Evolutionary conservation across 2,113 vertebrate genomes (phyloP).

Genomic region (Alligator mississippiensis): DNA sequence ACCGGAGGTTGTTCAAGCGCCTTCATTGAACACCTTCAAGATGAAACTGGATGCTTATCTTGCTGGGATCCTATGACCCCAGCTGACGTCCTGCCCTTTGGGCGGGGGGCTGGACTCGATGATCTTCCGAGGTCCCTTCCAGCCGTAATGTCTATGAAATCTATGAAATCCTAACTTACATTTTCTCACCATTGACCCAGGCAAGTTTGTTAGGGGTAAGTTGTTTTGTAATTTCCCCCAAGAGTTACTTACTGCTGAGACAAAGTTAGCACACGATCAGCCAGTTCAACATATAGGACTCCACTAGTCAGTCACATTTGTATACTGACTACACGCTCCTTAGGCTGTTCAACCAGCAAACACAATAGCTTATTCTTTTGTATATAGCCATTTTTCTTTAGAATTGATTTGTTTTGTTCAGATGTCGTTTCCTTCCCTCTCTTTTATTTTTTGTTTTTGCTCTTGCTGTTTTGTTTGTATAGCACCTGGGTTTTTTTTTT

Average conservation of each 20-base stretch:
- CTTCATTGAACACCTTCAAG: no score
- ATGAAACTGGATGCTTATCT: no score
- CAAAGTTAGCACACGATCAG: not conserved
- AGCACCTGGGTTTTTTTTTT: not conserved
- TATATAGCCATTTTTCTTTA: conserved; percentile 37
- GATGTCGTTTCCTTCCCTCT: not conserved
- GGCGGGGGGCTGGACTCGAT: no score
- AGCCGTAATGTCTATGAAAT: no score
- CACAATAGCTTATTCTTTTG: not conserved
- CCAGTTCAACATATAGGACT: not conserved
- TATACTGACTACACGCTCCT: not conserved
- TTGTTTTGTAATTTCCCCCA: not conserved
- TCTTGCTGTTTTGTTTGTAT: not conserved
- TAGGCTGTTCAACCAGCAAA: not conserved
- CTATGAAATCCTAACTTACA: no score
- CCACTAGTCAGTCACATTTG: not conserved
- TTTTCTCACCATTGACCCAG: no score
- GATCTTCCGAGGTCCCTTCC: no score
- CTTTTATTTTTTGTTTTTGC: not conserved
- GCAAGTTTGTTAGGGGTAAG: not conserved
- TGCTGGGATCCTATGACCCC: no score
- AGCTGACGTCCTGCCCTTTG: no score
- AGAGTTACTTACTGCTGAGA: not conserved
- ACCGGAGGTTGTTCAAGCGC: no score
- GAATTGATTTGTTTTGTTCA: not conserved